Evolutionary conservation across 2,113 vertebrate genomes (phyloP), one percentile per base, ranked within the genome.

Genomic region (Tenrec ecaudatus): DNA sequence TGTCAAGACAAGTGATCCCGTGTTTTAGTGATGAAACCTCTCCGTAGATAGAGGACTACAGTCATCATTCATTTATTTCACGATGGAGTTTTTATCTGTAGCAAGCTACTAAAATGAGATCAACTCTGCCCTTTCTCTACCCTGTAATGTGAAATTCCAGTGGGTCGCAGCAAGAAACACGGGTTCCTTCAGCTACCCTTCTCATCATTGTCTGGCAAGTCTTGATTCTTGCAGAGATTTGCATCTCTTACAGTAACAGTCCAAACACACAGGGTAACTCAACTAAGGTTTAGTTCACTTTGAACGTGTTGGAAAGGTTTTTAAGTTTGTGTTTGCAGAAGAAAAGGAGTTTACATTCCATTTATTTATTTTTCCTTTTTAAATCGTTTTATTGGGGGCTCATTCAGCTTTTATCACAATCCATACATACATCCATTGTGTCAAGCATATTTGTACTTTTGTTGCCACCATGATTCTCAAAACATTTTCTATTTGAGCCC

Each of bases 11-110:
- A 82, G n/a, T n/a, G 19, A 64, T 86, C 43, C 89, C 25, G 4
- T 71, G 15, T 85, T 81, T 94, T 79, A 92, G 80, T 94, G 71
- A 90, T 94, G 64, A 31, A 95, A 93, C 95, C 25, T 92, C 66
- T 93, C 85, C 15, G 2, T 25, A 25, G 57, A 31, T 43, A 92
- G 68, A 91, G 14, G 62, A 87, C 23, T 23, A 0, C 0, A 89
- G 78, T 82, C 88, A 83, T 73, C 86, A 57, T n/a, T 71, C 73
- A 47, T 88, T 91, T 80, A 85, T 82, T 94, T 95, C 33, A 92
- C 69, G 86, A 22, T 58, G 60, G 33, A 66, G n/a, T 6, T 94
- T 69, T 17, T 64, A 58, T 79, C 25, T 89, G 62, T 68, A n/a
- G 69, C 22, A 76, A 92, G n/a, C n/a, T 27, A 1, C 29, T 81